Evolutionary conservation across 2,113 vertebrate genomes (phyloP).

Genomic region (Psittacula cyanocephala): DNA sequence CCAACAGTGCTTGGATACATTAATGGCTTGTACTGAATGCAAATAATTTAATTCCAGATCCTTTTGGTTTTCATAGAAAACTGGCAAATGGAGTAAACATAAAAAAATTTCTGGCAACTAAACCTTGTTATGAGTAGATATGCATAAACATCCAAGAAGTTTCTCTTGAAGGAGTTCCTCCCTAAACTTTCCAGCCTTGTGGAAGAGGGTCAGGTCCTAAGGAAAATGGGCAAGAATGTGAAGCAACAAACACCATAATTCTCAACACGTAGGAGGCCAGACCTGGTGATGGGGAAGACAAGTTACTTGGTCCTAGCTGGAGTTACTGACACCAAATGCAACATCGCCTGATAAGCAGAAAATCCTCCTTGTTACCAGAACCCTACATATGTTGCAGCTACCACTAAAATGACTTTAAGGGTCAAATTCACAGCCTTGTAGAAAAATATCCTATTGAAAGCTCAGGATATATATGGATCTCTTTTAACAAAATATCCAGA

Average conservation of each 20-base stretch:
- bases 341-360: neutral
- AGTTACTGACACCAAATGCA: neutral
- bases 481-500: neutral
- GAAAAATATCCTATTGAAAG: neutral
- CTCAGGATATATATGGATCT: neutral
- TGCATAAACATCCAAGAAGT: neutral
- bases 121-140: slow-evolving; percentile 1
- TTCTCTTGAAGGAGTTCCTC: neutral
- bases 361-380: neutral
- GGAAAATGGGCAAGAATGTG: slow-evolving; percentile 20
- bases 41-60: neutral
- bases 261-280: neutral
- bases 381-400: neutral
- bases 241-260: neutral
- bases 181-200: neutral
- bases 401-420: neutral
- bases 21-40: neutral
- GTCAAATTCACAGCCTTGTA: neutral
- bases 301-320: neutral
- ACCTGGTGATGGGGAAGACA: neutral
- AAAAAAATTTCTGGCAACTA: slow-evolving; percentile 4
- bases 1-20: neutral
- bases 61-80: slow-evolving; percentile 1
- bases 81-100: slow-evolving; percentile 15
- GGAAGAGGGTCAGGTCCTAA: neutral